Evolutionary conservation across 2,888 invertebrate species (phyloP), one percentile per base, ranked within the genome.

Genomic region (Leucophenga montana): DNA sequence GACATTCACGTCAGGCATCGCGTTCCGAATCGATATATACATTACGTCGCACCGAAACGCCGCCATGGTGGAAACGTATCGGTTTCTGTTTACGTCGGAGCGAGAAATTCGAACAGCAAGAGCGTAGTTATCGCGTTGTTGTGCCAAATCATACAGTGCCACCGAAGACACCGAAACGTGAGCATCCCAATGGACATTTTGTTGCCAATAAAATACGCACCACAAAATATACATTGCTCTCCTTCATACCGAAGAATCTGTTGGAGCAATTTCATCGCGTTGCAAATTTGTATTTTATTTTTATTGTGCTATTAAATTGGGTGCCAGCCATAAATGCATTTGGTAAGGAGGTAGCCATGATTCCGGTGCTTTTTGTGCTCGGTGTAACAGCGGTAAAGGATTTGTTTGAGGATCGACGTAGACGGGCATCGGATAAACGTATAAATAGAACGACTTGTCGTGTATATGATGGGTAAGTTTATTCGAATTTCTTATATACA

Each of bases 191-290:
- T 86, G 94, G 94, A n/a, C 90, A 91, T 65, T 93, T 94, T 86
- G 92, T 94, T 79, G 92, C 94, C 86, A 97, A 97, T 88, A 92
- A 94, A 89, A 94, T 97, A 86, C 92, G 96, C 88, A 97, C 97
- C 88, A 97, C 97, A 67, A 98, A 98, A 90, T 99, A 99, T 89
- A 97, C 97, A 27, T 86, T 96, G 71, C 90, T 97, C 77, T 97
- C 96, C 80, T 99, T 99, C 90, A 90, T 99, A 86, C 98, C 98
- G 70, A 95, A 97, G 89, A 98, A 98, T 90, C 91, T 99, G 73
- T 92, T 98, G 89, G 98, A 98, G 90, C 98, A 99, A 90, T 98
- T 99, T 89, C 98, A 98, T 89, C 93, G 98, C 74, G 96, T 97
- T 86, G 98, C 98, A 75, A 99, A 99, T 91, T 91, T 99, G 85